Base-by-base conservation (phyloP, 1,140 invertebrate species). In the Drosophila mauritiana region DNA sequence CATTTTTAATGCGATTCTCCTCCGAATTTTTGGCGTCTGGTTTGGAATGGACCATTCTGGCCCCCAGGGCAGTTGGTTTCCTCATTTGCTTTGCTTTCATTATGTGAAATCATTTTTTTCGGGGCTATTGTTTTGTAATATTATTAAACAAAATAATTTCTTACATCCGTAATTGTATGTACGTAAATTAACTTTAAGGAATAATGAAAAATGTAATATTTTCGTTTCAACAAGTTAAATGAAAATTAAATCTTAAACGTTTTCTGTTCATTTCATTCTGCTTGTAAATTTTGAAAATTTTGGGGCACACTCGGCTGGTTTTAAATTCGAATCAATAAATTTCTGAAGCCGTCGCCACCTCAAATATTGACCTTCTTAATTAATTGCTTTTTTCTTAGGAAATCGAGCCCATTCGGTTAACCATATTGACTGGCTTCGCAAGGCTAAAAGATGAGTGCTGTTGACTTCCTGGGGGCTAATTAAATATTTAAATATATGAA, bases 351-450 rank as follows among this genome's bases (percentile, higher is more conserved):
- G 15, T 2, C 4, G 7, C 15, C 10, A 48, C 49, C 43, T 46
- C 72, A 79, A 69, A 86, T 86, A 88, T 88, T 88, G 80, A 83
- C 84, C 69, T 69, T 88, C 81, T 79, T 89, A 89, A 88, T 88
- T 80, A 89, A 88, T 89, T 88, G 84, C 67, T 63, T 86, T 86
- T 80, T 76, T 79, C 79, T 63, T 76, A 78, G 79, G 67, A 64
- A 73, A 76, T 64, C 58, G 58, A 68, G n/a, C 43, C 65, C 61
- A 45, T 52, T 68, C 57, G 20, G 52, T 11, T 43, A 64, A 43
- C 75, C 76, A 76, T 72, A 72, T 67, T 25, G 36, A 7, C 67
- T 55, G 57, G 13, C 11, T 22, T 15, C 34, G 25, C 27, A 11
- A 39, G 39, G 25, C 45, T 53, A 13, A 48, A 52, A 36, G 36